A percentile compares a stretch with the other conserved stretches of the same genome.
phyloP scores from a whole-genome alignment of 2,888 invertebrate genomes.

The Lysandra bellargus region DNA sequence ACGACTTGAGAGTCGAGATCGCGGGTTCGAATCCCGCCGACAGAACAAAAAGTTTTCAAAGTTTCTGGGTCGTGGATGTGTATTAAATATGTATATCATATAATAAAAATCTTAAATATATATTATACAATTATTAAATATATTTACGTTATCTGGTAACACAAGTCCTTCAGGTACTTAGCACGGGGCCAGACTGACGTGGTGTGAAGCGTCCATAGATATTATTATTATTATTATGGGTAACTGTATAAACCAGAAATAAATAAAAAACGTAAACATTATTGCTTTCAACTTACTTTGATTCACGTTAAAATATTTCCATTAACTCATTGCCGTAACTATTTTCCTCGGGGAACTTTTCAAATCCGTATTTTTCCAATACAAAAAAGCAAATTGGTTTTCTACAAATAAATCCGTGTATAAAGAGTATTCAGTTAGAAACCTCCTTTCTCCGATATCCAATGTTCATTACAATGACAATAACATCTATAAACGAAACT shows the following conservation, averaged over 20 bases:
- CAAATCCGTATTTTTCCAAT: not conserved
- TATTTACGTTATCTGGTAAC: no score
- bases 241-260: not conserved
- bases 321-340: not conserved
- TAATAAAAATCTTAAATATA: no score
- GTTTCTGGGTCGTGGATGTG: no score
- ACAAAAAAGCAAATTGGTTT: slow-evolving; percentile 11
- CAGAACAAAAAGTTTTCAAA: no score
- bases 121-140: no score
- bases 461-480: slow-evolving; percentile 15
- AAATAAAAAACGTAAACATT: not conserved
- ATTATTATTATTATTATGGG: no score
- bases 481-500: slow-evolving; percentile 22
- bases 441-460: not conserved
- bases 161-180: no score
- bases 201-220: no score
- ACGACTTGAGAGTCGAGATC: no score
- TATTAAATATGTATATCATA: no score
- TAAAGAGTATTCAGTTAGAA: slow-evolving; percentile 22
- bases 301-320: not conserved
- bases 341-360: not conserved
- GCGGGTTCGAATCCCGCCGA: no score
- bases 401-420: slow-evolving; percentile 13
- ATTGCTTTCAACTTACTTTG: not conserved
- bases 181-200: no score